Base-by-base conservation (phyloP, 2,113 vertebrate species). In the Anhinga rufa region DNA sequence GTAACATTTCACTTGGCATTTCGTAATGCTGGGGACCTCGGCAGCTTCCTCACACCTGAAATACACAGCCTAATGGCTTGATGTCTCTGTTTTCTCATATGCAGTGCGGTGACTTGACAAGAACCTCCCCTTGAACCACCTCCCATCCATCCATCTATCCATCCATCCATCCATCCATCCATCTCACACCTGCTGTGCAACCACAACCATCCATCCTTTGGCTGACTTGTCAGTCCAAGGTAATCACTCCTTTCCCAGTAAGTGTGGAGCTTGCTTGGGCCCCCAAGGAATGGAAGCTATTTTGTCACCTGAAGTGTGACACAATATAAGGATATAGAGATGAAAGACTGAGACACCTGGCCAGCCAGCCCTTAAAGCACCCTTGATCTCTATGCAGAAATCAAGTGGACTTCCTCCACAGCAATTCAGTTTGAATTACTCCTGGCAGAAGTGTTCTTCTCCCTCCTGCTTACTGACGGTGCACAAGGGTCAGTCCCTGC, bases 401-500 rank as follows among this genome's bases (percentile, higher is more conserved):
- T 68, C 55, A 77, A 75, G 75, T 13, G 55, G 70, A 86, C 76
- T 93, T 97, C 86, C 91, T 96, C 70, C 78, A 87, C 46, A 86
- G 91, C 78, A 90, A 92, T 84, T 93, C 85, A 69, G 72, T 92
- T 82, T 95, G 83, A 88, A 92, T 84, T 86, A 91, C 88, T 88
- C 74, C 65, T 14, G 5, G 62, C 18, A 34, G 81, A 95, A 95
- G 84, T 60, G 29, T 49, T 82, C 72, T 91, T 83, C 18, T 55
- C 10, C 17, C 3, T 8, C 22, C 42, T 91, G 72, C 62, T 91
- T 90, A 93, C 85, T 85, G 82, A 94, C 14, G n/a, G 92, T 72
- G 10, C 29, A 86, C 71, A 95, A 91, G 94, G 90, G 95, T 95
- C 93, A 97, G 61, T 83, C 89, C 95, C 95, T 51, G 95, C 68